phyloP scores from a whole-genome alignment of 37 sponge, comb jelly and placozoan species.

The Cladorhizidae sp. region DNA sequence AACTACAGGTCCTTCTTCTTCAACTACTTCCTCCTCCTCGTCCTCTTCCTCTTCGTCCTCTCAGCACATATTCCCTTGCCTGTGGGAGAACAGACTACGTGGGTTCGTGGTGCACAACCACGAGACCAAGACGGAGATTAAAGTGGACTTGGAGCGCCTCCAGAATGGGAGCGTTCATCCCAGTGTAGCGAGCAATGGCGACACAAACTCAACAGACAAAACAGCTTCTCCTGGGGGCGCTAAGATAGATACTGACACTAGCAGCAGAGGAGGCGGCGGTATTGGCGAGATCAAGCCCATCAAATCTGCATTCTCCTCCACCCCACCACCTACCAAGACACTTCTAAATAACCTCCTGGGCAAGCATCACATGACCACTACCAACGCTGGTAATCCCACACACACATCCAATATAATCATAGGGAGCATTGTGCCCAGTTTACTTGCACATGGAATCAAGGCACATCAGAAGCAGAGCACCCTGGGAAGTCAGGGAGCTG shows the following conservation, averaged over 20 bases:
- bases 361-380: too few relatives aligned
- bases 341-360: too few relatives aligned
- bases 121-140: constrained; percentile 38
- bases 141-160: not conserved
- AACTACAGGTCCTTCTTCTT: not conserved
- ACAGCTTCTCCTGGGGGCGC: too few relatives aligned
- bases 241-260: too few relatives aligned
- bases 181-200: too few relatives aligned
- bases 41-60: constrained; percentile 5
- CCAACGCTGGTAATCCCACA: too few relatives aligned
- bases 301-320: too few relatives aligned
- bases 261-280: too few relatives aligned
- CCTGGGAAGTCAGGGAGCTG: not conserved
- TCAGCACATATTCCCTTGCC: constrained; percentile 35
- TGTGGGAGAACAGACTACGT: constrained; percentile 58
- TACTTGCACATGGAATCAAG: constrained; percentile 6
- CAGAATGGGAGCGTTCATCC: constrained; percentile 1
- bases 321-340: too few relatives aligned
- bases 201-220: too few relatives aligned
- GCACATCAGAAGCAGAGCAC: not conserved
- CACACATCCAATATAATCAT: not conserved
- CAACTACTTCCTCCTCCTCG: not conserved
- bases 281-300: too few relatives aligned
- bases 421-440: not conserved
- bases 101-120: constrained; percentile 37